A percentile compares a stretch with the other conserved stretches of the same genome.
Conservation (phyloP, 2,888 invertebrate species). For the Campopleginae sp. region DNA sequence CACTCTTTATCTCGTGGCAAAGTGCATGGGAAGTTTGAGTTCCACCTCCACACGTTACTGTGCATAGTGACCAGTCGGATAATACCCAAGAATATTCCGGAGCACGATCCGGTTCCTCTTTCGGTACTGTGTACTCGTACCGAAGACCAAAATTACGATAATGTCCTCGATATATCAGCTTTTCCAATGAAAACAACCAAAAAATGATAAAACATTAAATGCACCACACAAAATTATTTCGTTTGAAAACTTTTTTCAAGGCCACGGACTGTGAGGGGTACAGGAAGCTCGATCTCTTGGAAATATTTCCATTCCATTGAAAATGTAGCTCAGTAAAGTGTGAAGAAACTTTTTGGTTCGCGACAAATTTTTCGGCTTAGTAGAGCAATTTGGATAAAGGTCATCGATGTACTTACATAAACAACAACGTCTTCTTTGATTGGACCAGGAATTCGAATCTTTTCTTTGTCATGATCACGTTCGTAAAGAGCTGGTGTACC, state of each 20-base stretch:
- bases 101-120: slow-evolving; percentile 86
- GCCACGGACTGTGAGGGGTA: no score
- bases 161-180: slow-evolving; percentile 83
- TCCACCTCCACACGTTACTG: slow-evolving; percentile 92
- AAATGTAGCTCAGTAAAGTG: no score
- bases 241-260: no score
- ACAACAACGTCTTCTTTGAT: slow-evolving; percentile 86
- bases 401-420: slow-evolving; percentile 84
- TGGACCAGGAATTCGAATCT: slow-evolving; percentile 87
- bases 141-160: slow-evolving; percentile 92
- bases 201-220: not conserved
- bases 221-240: no score
- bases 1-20: slow-evolving; percentile 88
- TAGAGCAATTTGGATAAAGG: not conserved
- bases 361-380: not conserved
- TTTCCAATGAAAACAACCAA: slow-evolving; percentile 18
- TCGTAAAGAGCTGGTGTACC: slow-evolving; percentile 85
- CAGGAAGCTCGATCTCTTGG: no score
- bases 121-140: slow-evolving; percentile 93
- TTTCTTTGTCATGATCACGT: slow-evolving; percentile 86
- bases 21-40: slow-evolving; percentile 86
- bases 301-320: no score
- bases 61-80: slow-evolving; percentile 93
- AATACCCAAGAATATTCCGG: slow-evolving; percentile 90
- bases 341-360: no score